Conservation (phyloP, 2,113 vertebrate genomes). For the Spea bombifrons region DNA sequence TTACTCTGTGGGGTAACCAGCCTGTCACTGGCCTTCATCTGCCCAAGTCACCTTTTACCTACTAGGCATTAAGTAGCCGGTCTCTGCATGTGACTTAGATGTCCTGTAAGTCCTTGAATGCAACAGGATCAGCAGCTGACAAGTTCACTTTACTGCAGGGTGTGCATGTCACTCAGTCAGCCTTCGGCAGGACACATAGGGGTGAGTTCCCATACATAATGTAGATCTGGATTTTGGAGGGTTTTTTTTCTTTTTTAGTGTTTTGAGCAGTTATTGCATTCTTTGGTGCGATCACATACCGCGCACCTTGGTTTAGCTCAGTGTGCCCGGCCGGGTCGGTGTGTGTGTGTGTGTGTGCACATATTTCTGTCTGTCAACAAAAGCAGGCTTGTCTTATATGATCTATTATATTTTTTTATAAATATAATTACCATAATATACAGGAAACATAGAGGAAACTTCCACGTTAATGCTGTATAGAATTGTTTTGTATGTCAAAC, state of each 20-base stretch:
- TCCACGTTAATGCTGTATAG: too few relatives aligned
- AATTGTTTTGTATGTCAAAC: too few relatives aligned
- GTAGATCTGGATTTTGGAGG: too few relatives aligned
- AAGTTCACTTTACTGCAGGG: slow-evolving; percentile 1
- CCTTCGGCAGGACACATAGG: slow-evolving; percentile 20
- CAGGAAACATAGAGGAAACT: too few relatives aligned
- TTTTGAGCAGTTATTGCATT: neutral
- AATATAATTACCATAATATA: too few relatives aligned
- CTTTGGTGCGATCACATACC: neutral
- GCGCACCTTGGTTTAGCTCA: neutral
- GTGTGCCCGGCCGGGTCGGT: neutral
- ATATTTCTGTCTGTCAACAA: neutral
- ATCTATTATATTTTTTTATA: too few relatives aligned
- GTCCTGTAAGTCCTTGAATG: slow-evolving; percentile 67
- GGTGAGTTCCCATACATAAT: slow-evolving; percentile 17
- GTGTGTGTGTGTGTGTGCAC: neutral
- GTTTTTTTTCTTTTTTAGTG: too few relatives aligned
- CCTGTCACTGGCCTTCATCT: slow-evolving; percentile 53
- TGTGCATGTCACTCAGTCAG: slow-evolving; percentile 52
- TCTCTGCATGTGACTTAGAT: slow-evolving; percentile 60
- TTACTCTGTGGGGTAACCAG: slow-evolving; percentile 47
- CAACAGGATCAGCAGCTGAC: slow-evolving; percentile 51
- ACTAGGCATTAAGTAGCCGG: slow-evolving; percentile 59
- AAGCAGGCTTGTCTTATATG: too few relatives aligned
- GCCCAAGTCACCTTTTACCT: slow-evolving; percentile 76